phyloP scores from a whole-genome alignment of 2,888 invertebrate species.

The Archips crataeganus region DNA sequence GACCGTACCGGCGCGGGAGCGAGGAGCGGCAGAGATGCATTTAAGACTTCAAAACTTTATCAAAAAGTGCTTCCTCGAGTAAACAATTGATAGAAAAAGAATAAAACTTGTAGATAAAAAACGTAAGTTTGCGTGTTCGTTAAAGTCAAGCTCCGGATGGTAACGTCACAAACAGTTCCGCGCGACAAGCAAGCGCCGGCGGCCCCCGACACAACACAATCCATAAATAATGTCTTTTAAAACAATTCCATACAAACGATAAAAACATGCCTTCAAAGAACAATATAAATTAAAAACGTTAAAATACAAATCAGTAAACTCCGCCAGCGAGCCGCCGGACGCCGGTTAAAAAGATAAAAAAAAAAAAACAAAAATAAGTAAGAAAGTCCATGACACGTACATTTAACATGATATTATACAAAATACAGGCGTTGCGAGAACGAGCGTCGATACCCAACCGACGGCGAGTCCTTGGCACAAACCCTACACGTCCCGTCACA shows the following conservation, averaged over 20 bases:
- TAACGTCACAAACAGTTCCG: not conserved
- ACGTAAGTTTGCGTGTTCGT: not conserved
- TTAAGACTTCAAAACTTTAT: not conserved
- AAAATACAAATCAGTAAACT: conserved; percentile 50
- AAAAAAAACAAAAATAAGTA: conserved; percentile 46
- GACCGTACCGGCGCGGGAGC: conserved; percentile 43
- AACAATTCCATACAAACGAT: conserved; percentile 47
- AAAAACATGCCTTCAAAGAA: conserved; percentile 47
- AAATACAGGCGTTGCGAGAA: conserved; percentile 33
- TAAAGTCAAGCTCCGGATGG: not conserved
- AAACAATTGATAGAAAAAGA: not conserved
- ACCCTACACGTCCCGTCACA: conserved; percentile 31
- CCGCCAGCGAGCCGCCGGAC: conserved; percentile 51
- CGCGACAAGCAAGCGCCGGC: conserved; percentile 48
- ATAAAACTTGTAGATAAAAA: conserved; percentile 27
- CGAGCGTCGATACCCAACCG: not conserved
- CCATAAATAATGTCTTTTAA: conserved; percentile 58
- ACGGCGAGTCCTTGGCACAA: conserved; percentile 48
- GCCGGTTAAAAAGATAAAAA: conserved; percentile 55
- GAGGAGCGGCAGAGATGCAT: not conserved
- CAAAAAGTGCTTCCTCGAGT: not conserved
- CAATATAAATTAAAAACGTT: conserved; percentile 52
- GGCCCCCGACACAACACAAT: conserved; percentile 47
- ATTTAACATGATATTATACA: conserved; percentile 55
- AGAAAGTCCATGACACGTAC: conserved; percentile 54